A percentile compares a stretch with the other conserved stretches of the same genome.
Conservation (phyloP, 2,888 invertebrate genomes). For the Trachelus troglodyta region DNA sequence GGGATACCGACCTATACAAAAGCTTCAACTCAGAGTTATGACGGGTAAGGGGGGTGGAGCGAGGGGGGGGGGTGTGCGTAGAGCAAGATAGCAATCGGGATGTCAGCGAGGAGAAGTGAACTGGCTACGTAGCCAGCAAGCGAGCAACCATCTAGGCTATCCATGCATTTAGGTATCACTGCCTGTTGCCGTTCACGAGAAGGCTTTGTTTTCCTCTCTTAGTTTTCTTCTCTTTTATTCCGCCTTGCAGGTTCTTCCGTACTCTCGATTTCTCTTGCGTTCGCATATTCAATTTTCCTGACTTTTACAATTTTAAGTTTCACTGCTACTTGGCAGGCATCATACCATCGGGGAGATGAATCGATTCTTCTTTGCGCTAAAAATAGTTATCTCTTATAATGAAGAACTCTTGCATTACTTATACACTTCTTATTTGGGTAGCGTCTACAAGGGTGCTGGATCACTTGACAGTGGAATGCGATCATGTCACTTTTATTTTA, state of each 20-base stretch:
- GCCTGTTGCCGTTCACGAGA: neutral
- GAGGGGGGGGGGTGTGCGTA: neutral
- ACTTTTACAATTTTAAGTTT: slow-evolving; percentile 1
- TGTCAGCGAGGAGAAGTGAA: neutral
- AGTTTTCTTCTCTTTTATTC: neutral
- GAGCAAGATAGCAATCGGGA: neutral
- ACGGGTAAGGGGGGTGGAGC: neutral
- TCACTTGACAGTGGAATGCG: too few relatives aligned
- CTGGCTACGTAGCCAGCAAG: neutral
- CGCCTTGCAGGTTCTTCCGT: neutral
- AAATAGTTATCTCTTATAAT: slow-evolving; percentile 41
- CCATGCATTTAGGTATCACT: neutral
- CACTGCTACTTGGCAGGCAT: neutral
- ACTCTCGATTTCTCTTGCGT: neutral
- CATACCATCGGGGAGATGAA: slow-evolving; percentile 40
- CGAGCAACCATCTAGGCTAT: neutral
- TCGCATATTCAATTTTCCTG: neutral
- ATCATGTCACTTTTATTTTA: too few relatives aligned
- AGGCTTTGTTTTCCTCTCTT: neutral
- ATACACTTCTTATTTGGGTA: neutral
- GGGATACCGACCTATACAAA: neutral
- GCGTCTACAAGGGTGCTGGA: neutral
- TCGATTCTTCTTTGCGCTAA: slow-evolving; percentile 51
- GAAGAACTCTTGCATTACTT: neutral
- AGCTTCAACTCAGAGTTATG: neutral